Evolutionary conservation across 2,888 invertebrate genomes (phyloP).

Genomic region (Brachypalpus laphriformis): DNA sequence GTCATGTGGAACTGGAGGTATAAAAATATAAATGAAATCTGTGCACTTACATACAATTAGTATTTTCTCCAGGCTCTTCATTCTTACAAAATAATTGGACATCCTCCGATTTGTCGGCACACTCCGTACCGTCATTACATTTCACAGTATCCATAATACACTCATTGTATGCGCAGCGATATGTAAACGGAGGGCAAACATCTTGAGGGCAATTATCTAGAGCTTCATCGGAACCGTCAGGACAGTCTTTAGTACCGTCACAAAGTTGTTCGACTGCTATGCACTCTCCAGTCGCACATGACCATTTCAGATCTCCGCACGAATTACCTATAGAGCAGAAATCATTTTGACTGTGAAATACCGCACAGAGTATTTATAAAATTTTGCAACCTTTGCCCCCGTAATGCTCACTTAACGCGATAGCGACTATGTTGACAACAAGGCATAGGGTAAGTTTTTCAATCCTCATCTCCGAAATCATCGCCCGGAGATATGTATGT

Average conservation of each 20-base stretch:
- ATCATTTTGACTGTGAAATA: neutral
- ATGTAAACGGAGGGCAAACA: slow-evolving; percentile 83
- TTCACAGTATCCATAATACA: slow-evolving; percentile 37
- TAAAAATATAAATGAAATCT: no score
- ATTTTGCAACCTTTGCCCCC: neutral
- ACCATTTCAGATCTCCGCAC: slow-evolving; percentile 13
- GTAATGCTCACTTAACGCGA: neutral
- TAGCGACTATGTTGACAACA: neutral
- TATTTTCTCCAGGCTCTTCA: neutral
- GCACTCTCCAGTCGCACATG: slow-evolving; percentile 49
- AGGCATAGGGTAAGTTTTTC: neutral
- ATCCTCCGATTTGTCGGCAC: no score
- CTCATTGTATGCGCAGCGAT: slow-evolving; percentile 71
- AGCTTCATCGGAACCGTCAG: slow-evolving; percentile 69
- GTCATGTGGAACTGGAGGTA: no score
- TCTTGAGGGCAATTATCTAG: slow-evolving; percentile 56
- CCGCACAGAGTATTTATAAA: neutral
- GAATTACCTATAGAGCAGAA: neutral
- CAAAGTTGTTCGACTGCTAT: slow-evolving; percentile 50
- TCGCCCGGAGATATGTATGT: no score
- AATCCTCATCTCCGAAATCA: no score
- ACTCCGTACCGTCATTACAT: slow-evolving; percentile 60
- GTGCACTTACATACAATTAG: slow-evolving; percentile 39
- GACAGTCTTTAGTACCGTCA: slow-evolving; percentile 59
- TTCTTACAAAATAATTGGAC: neutral